Evolutionary conservation across 2,888 invertebrate genomes (phyloP).

Genomic region (Papilio protenor): DNA sequence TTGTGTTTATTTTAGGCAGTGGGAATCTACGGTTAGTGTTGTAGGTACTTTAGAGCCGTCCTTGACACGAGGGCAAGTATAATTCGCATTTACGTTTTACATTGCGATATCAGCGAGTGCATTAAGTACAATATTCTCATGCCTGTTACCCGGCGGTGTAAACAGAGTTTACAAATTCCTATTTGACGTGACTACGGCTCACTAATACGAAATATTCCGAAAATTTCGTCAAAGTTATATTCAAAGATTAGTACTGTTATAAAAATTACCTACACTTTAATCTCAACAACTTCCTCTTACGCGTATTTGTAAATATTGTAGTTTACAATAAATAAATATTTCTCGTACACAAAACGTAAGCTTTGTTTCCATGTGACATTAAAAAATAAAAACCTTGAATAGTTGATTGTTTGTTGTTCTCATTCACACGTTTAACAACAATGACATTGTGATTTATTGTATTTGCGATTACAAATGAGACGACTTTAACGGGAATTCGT

Average conservation of each 20-base stretch:
- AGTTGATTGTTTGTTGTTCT: constrained; percentile 7
- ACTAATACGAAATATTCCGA: no score
- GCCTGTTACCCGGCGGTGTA: neutral
- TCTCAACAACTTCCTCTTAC: neutral
- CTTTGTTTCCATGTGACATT: neutral
- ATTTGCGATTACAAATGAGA: neutral
- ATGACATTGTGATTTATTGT: constrained; percentile 4
- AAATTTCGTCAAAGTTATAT: no score
- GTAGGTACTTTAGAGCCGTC: neutral
- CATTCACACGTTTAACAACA: constrained; percentile 12
- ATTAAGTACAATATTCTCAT: neutral
- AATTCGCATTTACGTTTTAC: neutral
- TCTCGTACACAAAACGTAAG: neutral
- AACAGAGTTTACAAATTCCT: neutral
- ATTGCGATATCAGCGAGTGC: neutral
- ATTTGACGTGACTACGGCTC: no score
- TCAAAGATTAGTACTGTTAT: no score
- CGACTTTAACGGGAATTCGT: neutral
- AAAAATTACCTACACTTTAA: no score
- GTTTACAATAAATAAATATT: neutral
- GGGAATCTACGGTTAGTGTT: neutral
- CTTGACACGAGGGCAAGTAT: constrained; percentile 5
- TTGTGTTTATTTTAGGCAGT: neutral
- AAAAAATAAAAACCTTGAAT: constrained; percentile 12
- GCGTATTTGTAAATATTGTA: neutral